Evolutionary conservation across 2,113 vertebrate species (phyloP).

Genomic region (Podocnemis expansa): DNA sequence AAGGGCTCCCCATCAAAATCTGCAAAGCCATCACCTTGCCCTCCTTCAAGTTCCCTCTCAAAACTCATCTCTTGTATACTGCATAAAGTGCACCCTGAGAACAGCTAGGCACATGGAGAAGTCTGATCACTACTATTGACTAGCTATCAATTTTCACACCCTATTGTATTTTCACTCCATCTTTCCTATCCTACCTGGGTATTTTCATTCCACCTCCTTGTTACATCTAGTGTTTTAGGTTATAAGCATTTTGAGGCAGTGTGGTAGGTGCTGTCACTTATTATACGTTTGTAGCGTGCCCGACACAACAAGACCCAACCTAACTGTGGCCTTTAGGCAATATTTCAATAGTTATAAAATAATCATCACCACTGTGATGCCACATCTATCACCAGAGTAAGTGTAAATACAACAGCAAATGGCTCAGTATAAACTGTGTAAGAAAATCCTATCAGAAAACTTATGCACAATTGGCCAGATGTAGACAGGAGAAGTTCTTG

Average conservation of each 20-base stretch:
- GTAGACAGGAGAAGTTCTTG: not conserved
- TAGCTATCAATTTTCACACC: not conserved
- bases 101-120: not conserved
- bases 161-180: not conserved
- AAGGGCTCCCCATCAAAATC: not conserved
- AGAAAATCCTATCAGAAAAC: constrained; percentile 3
- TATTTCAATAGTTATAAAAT: not conserved
- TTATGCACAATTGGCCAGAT: not conserved
- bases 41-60: not conserved
- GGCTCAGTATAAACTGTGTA: constrained; percentile 15
- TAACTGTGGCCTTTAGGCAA: not conserved
- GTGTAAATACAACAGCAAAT: not conserved
- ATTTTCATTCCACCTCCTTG: not conserved
- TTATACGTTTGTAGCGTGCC: not conserved
- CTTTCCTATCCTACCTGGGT: fast-evolving
- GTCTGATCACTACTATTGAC: not conserved
- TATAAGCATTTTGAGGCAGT: not conserved
- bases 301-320: not conserved
- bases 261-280: not conserved
- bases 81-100: not conserved
- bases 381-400: not conserved
- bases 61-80: not conserved
- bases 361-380: not conserved
- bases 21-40: not conserved
- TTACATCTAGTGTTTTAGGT: not conserved